These are phyloP conservation scores for Ciconia nigra DNA, from an alignment of 2,797 vertebrate species.

Conservation along the genomic window DNA sequence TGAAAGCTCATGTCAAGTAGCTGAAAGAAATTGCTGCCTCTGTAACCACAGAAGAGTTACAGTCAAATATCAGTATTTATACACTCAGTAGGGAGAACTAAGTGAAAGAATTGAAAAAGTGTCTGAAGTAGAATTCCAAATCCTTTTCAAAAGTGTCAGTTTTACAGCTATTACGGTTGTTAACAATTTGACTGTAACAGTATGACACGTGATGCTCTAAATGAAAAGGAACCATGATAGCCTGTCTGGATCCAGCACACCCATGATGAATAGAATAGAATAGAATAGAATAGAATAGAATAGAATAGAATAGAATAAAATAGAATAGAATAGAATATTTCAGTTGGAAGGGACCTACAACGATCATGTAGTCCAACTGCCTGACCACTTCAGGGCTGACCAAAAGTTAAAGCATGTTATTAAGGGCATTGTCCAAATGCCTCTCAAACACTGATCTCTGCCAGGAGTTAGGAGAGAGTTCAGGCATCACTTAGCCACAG, in stretches of 20 bases:
- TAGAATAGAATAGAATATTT: not conserved
- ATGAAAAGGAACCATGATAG: not conserved
- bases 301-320: not conserved
- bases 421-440: not conserved
- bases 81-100: conserved; percentile 44
- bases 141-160: not conserved
- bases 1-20: conserved; percentile 41
- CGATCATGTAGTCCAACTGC: not conserved
- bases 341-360: not conserved
- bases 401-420: not conserved
- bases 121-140: conserved; percentile 46
- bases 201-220: not conserved
- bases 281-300: not conserved
- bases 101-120: conserved; percentile 55
- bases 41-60: conserved; percentile 19
- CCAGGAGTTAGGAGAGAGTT: not conserved
- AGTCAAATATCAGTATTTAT: conserved; percentile 37
- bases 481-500: not conserved
- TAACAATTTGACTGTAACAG: not conserved
- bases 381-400: not conserved
- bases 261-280: not conserved
- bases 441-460: not conserved
- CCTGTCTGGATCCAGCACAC: not conserved
- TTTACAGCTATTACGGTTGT: not conserved
- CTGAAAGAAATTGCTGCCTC: conserved; percentile 31